A percentile compares a stretch with the other conserved stretches of the same genome.
These are phyloP conservation scores for Corvus cornix DNA, from an alignment of 2,113 vertebrate genomes.

Conservation along the genomic window DNA sequence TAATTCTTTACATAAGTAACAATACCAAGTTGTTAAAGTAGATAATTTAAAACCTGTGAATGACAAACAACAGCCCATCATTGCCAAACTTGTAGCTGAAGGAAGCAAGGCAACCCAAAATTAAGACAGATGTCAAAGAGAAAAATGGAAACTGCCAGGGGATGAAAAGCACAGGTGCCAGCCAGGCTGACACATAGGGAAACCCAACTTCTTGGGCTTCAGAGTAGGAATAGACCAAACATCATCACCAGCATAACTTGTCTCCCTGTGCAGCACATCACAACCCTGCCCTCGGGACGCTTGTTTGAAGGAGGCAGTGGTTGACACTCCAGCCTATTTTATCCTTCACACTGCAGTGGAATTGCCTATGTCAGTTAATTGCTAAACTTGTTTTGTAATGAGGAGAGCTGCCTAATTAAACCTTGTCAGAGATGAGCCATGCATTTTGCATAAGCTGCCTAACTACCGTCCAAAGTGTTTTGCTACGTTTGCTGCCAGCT, in stretches of 20 bases:
- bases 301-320: background rate
- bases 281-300: background rate
- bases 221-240: slow-evolving; percentile 8
- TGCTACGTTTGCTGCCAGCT: background rate
- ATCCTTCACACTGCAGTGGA: background rate
- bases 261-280: background rate
- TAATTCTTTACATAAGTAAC: background rate
- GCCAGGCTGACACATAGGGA: background rate
- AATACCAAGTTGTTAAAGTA: background rate
- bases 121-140: background rate
- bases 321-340: background rate
- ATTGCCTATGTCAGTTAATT: background rate
- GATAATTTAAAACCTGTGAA: background rate
- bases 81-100: background rate
- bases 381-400: background rate
- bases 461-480: background rate
- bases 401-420: background rate
- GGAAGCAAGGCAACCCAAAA: background rate
- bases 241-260: background rate
- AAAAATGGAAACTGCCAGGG: background rate
- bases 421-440: background rate
- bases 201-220: background rate
- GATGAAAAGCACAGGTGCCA: slow-evolving; percentile 9
- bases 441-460: background rate
- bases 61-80: background rate